These are phyloP conservation scores for Mamestra brassicae DNA, from an alignment of 2,888 invertebrate genomes.

Conservation along the genomic window DNA sequence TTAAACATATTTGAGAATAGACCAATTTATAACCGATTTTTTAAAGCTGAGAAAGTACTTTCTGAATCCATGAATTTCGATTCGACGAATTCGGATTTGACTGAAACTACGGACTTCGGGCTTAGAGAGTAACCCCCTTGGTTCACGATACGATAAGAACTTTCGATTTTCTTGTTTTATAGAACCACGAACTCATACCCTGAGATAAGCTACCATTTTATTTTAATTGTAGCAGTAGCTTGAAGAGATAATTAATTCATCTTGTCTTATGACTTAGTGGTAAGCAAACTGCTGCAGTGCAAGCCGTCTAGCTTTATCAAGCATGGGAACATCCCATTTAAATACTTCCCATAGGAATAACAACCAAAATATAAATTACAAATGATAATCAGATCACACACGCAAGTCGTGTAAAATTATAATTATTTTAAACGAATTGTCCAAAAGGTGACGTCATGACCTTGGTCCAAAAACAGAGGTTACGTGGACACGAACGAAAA, in stretches of 20 bases:
- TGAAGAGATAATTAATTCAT: too few relatives aligned
- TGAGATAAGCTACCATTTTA: too few relatives aligned
- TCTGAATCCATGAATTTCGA: background rate
- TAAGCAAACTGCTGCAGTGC: too few relatives aligned
- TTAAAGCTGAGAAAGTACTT: background rate
- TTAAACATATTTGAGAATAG: background rate
- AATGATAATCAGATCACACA: conserved; percentile 30
- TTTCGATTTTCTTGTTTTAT: too few relatives aligned
- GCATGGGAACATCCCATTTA: conserved; percentile 13
- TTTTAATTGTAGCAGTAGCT: too few relatives aligned
- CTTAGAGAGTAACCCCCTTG: too few relatives aligned
- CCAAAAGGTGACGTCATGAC: conserved; percentile 48
- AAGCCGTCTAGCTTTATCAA: background rate
- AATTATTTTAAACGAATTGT: conserved; percentile 54
- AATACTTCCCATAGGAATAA: background rate
- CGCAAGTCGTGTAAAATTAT: conserved; percentile 30
- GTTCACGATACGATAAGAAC: too few relatives aligned
- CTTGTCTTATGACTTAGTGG: background rate
- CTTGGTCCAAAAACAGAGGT: conserved; percentile 61
- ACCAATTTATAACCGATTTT: too few relatives aligned
- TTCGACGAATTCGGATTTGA: too few relatives aligned
- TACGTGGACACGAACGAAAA: conserved; percentile 46
- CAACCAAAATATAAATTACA: conserved; percentile 38
- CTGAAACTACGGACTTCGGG: too few relatives aligned
- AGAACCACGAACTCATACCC: too few relatives aligned